Conservation (phyloP, 2,888 invertebrate genomes). For the Stenoptilia bipunctidactyla region DNA sequence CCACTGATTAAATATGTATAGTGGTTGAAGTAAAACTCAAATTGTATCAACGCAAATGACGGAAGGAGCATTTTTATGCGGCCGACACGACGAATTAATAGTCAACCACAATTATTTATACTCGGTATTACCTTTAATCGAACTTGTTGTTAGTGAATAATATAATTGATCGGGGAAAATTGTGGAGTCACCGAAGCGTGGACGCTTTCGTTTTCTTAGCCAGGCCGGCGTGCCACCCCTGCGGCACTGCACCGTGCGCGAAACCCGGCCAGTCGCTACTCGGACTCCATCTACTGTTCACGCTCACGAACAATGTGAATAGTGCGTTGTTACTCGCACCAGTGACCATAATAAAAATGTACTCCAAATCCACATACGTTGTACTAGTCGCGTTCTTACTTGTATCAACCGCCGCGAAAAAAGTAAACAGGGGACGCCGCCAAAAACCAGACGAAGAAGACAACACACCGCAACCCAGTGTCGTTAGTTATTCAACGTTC, state of each 20-base stretch:
- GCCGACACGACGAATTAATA: conserved; percentile 26
- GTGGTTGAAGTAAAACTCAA: too few species aligned
- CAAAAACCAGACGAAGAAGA: conserved; percentile 33
- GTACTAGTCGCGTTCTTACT: conserved; percentile 32
- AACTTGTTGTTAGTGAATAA: conserved; percentile 42
- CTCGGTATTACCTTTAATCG: conserved; percentile 17
- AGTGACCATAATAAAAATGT: conserved; percentile 47
- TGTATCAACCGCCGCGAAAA: conserved; percentile 32
- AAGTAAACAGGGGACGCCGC: conserved; percentile 36
- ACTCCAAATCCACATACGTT: conserved; percentile 32
- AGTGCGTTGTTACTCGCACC: conserved; percentile 24
- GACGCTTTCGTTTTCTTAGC: conserved; percentile 64
- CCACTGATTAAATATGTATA: conserved; percentile 4
- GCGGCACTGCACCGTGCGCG: conserved; percentile 25
- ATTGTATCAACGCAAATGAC: conserved; percentile 19
- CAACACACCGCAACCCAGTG: conserved; percentile 46
- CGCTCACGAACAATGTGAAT: conserved; percentile 52
- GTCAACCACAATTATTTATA: conserved; percentile 8
- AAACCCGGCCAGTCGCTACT: conserved; percentile 50
- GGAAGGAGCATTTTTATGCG: conserved; percentile 37
- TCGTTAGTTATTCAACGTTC: conserved; percentile 57
- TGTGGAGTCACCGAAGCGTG: conserved; percentile 44
- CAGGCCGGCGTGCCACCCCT: conserved; percentile 20
- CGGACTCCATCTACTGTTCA: conserved; percentile 39
- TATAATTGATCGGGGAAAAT: conserved; percentile 58